These are phyloP conservation scores for Leptinotarsa haldemani DNA, from an alignment of 2,888 invertebrate species.

Conservation along the genomic window DNA sequence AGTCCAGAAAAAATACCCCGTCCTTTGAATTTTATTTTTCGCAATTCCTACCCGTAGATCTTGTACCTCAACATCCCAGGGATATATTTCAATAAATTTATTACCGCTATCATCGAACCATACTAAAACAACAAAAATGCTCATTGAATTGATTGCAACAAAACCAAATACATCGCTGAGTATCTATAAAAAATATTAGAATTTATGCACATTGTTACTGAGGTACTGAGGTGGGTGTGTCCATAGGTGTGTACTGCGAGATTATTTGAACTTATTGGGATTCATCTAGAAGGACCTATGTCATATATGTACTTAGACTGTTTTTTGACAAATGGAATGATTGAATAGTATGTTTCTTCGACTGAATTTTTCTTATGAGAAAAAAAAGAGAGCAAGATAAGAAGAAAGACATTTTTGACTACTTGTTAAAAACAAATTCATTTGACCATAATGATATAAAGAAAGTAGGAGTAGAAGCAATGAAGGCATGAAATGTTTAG, in stretches of 20 bases:
- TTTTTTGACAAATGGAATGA: too few relatives aligned
- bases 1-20: not conserved
- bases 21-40: conserved; percentile 1
- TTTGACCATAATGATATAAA: too few relatives aligned
- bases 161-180: conserved; percentile 24
- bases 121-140: conserved; percentile 20
- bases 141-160: conserved; percentile 23
- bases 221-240: conserved; percentile 17
- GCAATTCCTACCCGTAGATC: not conserved
- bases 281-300: too few relatives aligned
- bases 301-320: too few relatives aligned
- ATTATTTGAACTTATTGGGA: too few relatives aligned
- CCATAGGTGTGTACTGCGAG: conserved; percentile 14
- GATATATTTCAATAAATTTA: conserved; percentile 17
- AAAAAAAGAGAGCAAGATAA: too few relatives aligned
- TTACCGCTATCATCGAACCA: conserved; percentile 11
- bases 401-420: too few relatives aligned
- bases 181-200: conserved; percentile 27
- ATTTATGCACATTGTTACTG: conserved; percentile 32
- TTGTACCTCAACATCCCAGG: not conserved
- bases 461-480: too few relatives aligned
- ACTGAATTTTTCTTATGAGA: too few relatives aligned
- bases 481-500: too few relatives aligned
- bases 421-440: too few relatives aligned
- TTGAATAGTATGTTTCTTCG: too few relatives aligned